Evolutionary conservation across 2,888 invertebrate species (phyloP).

Genomic region (Heliothis peltigera): DNA sequence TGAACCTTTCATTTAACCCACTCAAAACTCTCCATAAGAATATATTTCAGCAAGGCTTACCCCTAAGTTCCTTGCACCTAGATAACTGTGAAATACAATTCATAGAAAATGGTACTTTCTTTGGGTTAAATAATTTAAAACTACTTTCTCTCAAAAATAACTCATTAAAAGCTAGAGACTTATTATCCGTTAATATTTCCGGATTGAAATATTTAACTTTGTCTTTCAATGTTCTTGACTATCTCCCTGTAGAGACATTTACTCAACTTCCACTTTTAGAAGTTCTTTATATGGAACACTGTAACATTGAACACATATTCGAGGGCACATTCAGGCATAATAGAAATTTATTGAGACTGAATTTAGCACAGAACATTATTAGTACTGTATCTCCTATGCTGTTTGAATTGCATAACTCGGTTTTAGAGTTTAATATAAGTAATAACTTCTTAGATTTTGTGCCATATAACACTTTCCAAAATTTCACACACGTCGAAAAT

Average conservation of each 20-base stretch:
- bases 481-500: constrained; percentile 93
- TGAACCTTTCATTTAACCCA: constrained; percentile 95
- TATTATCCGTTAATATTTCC: constrained; percentile 93
- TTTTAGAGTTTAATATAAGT: constrained; percentile 93
- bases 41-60: constrained; percentile 94
- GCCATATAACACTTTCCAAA: constrained; percentile 94
- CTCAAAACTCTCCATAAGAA: constrained; percentile 92
- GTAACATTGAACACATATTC: constrained; percentile 92
- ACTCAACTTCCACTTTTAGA: constrained; percentile 94
- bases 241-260: constrained; percentile 92
- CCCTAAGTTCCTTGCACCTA: constrained; percentile 93
- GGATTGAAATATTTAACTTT: constrained; percentile 93
- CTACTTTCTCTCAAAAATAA: constrained; percentile 94
- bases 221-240: constrained; percentile 94
- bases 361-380: constrained; percentile 93
- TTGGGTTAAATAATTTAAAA: constrained; percentile 93
- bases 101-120: constrained; percentile 94
- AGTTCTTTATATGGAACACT: constrained; percentile 92
- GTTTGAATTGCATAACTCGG: constrained; percentile 92
- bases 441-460: constrained; percentile 93
- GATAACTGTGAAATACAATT: constrained; percentile 93
- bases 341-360: constrained; percentile 93
- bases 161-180: constrained; percentile 91
- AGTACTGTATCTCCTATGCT: constrained; percentile 91
- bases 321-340: constrained; percentile 93